Evolutionary conservation across 2,113 vertebrate species (phyloP).

Genomic region (Grantiella picta): DNA sequence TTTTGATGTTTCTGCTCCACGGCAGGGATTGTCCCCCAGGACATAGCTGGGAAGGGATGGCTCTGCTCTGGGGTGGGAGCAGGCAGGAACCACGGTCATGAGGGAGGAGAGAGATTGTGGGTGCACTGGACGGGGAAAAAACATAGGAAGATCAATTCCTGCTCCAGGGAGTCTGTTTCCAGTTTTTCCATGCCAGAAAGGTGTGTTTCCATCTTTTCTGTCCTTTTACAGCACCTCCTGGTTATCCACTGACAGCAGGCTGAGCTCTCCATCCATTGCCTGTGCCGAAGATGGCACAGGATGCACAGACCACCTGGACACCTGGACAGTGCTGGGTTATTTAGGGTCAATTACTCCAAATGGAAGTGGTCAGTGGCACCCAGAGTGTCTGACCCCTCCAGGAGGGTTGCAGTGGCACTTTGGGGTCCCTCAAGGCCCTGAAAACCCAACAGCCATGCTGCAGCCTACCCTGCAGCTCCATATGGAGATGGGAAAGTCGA

Average conservation of each 20-base stretch:
- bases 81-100: fast-evolving
- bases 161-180: neutral
- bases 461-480: fast-evolving
- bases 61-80: neutral
- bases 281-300: fast-evolving
- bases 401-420: fast-evolving
- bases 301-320: neutral
- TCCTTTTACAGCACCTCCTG: neutral
- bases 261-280: fast-evolving
- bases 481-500: fast-evolving
- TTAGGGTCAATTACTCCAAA: neutral
- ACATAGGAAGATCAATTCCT: neutral
- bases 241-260: neutral
- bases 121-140: neutral
- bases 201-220: neutral
- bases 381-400: neutral
- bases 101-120: neutral
- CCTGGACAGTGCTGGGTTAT: neutral
- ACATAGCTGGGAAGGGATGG: neutral
- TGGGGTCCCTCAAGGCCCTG: neutral
- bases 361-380: neutral
- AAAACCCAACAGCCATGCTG: neutral
- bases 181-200: neutral
- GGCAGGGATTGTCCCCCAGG: neutral
- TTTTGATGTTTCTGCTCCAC: fast-evolving